These are phyloP conservation scores for Ariolimax columbianus DNA, from an alignment of 2,888 invertebrate genomes.

Conservation along the genomic window DNA sequence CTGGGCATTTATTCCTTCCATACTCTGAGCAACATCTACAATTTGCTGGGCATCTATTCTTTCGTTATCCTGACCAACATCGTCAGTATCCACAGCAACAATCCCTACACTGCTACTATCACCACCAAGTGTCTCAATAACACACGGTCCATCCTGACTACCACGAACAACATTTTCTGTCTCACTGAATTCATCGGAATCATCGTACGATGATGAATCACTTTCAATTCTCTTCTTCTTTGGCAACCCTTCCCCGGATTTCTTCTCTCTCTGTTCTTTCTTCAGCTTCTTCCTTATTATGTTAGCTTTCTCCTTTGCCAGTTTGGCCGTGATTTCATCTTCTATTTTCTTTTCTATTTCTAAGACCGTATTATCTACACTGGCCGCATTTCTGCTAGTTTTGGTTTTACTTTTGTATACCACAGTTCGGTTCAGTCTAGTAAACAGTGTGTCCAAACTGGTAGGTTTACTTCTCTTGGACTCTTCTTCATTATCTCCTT, in stretches of 20 bases:
- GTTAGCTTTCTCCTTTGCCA: constrained; percentile 33
- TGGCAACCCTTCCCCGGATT: background rate
- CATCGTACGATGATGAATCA: constrained; percentile 14
- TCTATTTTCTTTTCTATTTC: constrained; percentile 41
- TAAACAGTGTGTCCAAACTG: constrained; percentile 35
- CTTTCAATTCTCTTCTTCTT: constrained; percentile 1
- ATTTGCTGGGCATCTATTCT: too few relatives aligned
- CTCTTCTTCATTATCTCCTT: background rate
- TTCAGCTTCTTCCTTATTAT: constrained; percentile 19
- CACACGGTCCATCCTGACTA: background rate
- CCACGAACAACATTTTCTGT: background rate
- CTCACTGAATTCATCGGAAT: background rate
- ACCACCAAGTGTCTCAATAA: background rate
- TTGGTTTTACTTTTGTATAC: constrained; percentile 11
- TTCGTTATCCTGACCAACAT: too few relatives aligned
- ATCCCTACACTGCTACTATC: background rate
- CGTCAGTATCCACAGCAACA: background rate
- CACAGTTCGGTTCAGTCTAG: constrained; percentile 12
- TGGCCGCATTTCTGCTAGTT: background rate
- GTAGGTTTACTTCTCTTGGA: background rate
- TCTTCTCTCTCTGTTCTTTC: constrained; percentile 32
- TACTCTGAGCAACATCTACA: too few relatives aligned
- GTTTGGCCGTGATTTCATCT: constrained; percentile 29
- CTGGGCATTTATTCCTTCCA: too few relatives aligned
- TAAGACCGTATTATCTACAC: background rate